Base-by-base conservation (phyloP, 2,113 vertebrate genomes). In the Grantiella picta region DNA sequence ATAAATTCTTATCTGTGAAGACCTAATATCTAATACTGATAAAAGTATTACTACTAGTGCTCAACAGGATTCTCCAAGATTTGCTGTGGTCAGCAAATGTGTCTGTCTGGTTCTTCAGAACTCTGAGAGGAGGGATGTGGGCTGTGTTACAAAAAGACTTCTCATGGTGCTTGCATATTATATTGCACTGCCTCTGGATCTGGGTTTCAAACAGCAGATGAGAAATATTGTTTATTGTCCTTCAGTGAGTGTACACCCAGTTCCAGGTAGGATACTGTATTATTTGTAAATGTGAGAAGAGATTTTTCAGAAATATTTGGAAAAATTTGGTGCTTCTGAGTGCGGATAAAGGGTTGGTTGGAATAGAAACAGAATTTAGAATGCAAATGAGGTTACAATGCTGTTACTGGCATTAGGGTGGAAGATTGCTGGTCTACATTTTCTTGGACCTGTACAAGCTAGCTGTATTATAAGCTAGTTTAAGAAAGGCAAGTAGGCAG, bases 111-210 rank as follows among this genome's bases (percentile, higher is more conserved):
- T 45, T 86, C 28, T 71, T 28, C 40, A 44, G n/a, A 57, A 57
- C 0, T 0, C 27, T 1, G 2, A 38, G 14, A 57, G 15, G 50
- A 65, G 12, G 9, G 12, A 29, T 45, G 15, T 3, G 4, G 12
- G 17, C 19, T 50, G 42, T 16, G 2, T 29, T 69, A 33, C 20
- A 49, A 47, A 72, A 71, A 45, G 33, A 4, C 15, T 49, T 42
- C 23, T 81, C 10, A 35, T 33, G 8, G 15, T 53, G 6, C 27
- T 87, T 4, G 0, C 28, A 63, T 59, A 4, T 25, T 72, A 2
- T 63, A 38, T 38, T 28, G 36, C 31, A 69, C 13, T 14, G n/a
- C 4, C 33, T 78, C 20, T 59, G 63, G 65, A 70, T 69, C 8
- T 50, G 33, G 0, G 28, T 64, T 33, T 82, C 22, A 77, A 45